Base-by-base conservation (phyloP, 1,140 invertebrate species). In the Eurosta solidaginis region DNA sequence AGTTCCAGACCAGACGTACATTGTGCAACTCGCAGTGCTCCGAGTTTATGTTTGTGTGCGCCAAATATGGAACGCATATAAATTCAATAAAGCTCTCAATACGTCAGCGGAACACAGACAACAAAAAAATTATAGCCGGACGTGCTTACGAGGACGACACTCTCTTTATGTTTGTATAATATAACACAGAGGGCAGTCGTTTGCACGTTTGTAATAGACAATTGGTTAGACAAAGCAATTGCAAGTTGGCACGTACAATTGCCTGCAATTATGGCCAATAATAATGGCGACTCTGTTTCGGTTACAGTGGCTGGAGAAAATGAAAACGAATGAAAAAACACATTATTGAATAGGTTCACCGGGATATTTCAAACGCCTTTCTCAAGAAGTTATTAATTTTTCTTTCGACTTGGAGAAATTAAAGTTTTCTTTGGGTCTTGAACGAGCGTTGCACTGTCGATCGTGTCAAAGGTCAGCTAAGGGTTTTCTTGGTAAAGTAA, bases 71-170 rank as follows among this genome's bases (percentile, higher is more conserved):
- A 68, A 33, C 59, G 59, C 59, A 42, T 68, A 68, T 68, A 68
- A 68, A 68, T 68, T 68, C 59, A 68, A 68, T 68, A 68, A 68
- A 68, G 59, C 59, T 68, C 36, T 33, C 59, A 68, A 68, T 68
- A 68, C 59, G 59, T 68, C 59, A 68, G 59, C 20, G 33, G 14
- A 33, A 68, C 59, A 68, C 27, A 68, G 59, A 68, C 59, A 68
- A 40, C 40, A 68, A 68, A 68, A 47, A 42, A 59, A 68, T 29
- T 6, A 63, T 63, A 14, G 33, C 22, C 59, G 33, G 9, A 68
- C 17, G 3, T 6, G 22, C 4, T 40, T n/a, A 20, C 59, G 6
- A 9, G 14, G 2, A 20, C 27, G 22, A 33, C 2, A n/a, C n/a
- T n/a, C n/a, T n/a, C n/a, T n/a, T n/a, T n/a, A 47, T 47, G 4